phyloP scores from a whole-genome alignment of 2,888 invertebrate species.

The Coleophora deauratella region DNA sequence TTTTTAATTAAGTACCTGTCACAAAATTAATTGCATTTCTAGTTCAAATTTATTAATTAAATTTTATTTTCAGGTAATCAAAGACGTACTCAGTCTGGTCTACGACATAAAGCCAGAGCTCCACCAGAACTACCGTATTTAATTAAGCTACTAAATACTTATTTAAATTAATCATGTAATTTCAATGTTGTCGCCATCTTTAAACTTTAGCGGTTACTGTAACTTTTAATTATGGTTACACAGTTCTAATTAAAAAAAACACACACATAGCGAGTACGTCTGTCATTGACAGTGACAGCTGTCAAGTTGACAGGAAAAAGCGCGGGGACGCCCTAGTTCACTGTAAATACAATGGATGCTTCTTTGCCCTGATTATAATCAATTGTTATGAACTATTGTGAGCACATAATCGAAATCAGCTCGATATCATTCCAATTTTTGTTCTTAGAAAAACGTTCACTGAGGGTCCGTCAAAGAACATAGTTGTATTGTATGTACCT shows the following conservation, averaged over 20 bases:
- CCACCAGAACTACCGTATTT: slow-evolving; percentile 87
- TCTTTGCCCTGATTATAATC: slow-evolving; percentile 29
- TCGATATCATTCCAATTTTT: slow-evolving; percentile 62
- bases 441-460: slow-evolving; percentile 21
- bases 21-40: no score
- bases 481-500: slow-evolving; percentile 15
- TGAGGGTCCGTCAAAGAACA: slow-evolving; percentile 50
- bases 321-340: slow-evolving; percentile 13
- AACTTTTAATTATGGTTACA: slow-evolving; percentile 41
- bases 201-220: slow-evolving; percentile 18
- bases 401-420: slow-evolving; percentile 42
- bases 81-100: slow-evolving; percentile 86
- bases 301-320: slow-evolving; percentile 19
- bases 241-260: slow-evolving; percentile 32
- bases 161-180: slow-evolving; percentile 17
- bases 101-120: slow-evolving; percentile 95
- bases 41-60: no score
- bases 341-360: slow-evolving; percentile 40
- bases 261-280: slow-evolving; percentile 11
- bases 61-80: slow-evolving; percentile 77
- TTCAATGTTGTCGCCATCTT: neutral
- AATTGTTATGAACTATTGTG: slow-evolving; percentile 22
- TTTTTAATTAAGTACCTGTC: no score
- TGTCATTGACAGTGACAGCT: slow-evolving; percentile 1
- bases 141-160: slow-evolving; percentile 26